Evolutionary conservation across 2,888 invertebrate genomes (phyloP).

Genomic region (Parnassius glacialis): DNA sequence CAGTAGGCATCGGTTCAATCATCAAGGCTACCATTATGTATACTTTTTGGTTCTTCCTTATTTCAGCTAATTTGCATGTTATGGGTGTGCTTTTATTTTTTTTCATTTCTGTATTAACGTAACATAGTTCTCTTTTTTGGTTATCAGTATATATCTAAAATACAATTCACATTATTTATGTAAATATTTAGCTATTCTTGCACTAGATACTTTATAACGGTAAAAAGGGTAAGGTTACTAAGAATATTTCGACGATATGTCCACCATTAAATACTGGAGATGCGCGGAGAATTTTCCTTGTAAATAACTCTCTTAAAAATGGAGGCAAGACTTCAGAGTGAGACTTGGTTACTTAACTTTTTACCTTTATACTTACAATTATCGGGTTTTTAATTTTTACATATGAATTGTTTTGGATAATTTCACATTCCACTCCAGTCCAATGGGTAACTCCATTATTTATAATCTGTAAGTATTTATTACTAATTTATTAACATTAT

Average conservation of each 20-base stretch:
- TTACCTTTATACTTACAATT: constrained; percentile 19
- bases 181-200: too few species aligned
- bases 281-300: not conserved
- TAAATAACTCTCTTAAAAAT: not conserved
- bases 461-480: constrained; percentile 26
- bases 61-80: constrained; percentile 25
- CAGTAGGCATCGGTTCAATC: constrained; percentile 25
- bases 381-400: constrained; percentile 22
- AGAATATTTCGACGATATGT: too few species aligned
- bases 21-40: constrained; percentile 29
- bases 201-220: too few species aligned
- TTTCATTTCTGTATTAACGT: not conserved
- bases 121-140: not conserved
- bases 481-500: too few species aligned
- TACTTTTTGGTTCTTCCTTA: constrained; percentile 24
- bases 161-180: not conserved
- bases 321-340: too few species aligned
- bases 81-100: not conserved
- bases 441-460: constrained; percentile 34
- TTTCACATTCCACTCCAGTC: constrained; percentile 27
- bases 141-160: constrained; percentile 9
- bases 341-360: not conserved
- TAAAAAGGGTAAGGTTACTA: too few species aligned
- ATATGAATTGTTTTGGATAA: constrained; percentile 24
- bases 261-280: too few species aligned